Evolutionary conservation across 2,888 invertebrate genomes (phyloP).

Genomic region (Criorhina ranunculi): DNA sequence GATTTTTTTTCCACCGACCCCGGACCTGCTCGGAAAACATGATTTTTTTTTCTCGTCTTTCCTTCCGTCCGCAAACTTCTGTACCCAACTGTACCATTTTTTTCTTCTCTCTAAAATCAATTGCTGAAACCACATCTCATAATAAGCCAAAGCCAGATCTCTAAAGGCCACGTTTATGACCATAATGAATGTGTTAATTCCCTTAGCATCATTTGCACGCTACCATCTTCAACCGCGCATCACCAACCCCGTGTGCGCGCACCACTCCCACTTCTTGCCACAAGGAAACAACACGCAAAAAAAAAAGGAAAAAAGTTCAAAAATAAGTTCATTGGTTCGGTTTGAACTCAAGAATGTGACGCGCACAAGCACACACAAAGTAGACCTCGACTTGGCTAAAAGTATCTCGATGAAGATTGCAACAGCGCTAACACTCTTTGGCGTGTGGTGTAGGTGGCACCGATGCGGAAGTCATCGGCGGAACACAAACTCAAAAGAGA

Average conservation of each 20-base stretch:
- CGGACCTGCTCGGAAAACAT: no score
- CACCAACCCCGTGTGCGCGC: slow-evolving; percentile 19
- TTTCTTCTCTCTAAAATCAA: slow-evolving; percentile 16
- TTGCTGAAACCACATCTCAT: slow-evolving; percentile 36
- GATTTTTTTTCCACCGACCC: no score
- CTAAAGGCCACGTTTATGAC: slow-evolving; percentile 42
- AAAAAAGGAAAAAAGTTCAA: slow-evolving; percentile 22
- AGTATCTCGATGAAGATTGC: slow-evolving; percentile 45
- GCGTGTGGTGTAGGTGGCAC: slow-evolving; percentile 61
- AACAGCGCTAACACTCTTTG: slow-evolving; percentile 46
- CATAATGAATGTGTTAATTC: slow-evolving; percentile 55
- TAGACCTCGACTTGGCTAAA: slow-evolving; percentile 16
- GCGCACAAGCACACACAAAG: slow-evolving; percentile 5
- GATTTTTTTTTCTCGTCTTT: no score
- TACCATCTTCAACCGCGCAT: slow-evolving; percentile 12
- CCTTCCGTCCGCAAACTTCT: neutral
- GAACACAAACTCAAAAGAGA: neutral
- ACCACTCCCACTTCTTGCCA: slow-evolving; percentile 5
- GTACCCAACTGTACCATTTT: neutral
- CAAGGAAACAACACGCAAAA: neutral
- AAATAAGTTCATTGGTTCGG: slow-evolving; percentile 62
- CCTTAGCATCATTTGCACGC: slow-evolving; percentile 34
- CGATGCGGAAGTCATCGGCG: slow-evolving; percentile 55
- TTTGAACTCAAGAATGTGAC: slow-evolving; percentile 48
- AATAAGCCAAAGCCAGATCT: slow-evolving; percentile 18